These are phyloP conservation scores for Psittacus erithacus DNA, from an alignment of 2,113 vertebrate species.

Conservation along the genomic window DNA sequence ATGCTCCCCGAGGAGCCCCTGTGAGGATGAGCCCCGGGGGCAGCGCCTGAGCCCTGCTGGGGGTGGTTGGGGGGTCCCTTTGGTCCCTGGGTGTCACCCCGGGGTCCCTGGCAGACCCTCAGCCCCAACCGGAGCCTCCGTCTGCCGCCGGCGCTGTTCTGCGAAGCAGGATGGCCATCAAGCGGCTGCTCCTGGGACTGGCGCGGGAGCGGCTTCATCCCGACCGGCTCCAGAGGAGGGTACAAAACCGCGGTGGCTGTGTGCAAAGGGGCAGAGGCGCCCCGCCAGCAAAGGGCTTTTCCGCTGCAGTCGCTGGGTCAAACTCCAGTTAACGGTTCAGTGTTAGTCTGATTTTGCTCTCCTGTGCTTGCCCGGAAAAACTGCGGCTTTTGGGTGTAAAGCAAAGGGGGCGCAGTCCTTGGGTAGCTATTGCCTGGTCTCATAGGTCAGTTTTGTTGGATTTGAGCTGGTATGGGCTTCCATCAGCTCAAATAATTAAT, in stretches of 20 bases:
- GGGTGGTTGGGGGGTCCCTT: background rate
- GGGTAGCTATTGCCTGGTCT: background rate
- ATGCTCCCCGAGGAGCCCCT: background rate
- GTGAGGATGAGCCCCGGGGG: background rate
- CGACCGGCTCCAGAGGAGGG: background rate
- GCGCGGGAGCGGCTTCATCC: background rate
- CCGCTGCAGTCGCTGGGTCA: fast-evolving
- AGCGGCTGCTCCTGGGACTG: background rate
- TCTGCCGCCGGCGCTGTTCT: fast-evolving
- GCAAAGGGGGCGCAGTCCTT: background rate
- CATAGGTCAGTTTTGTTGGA: background rate
- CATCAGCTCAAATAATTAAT: background rate
- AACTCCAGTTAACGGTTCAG: background rate
- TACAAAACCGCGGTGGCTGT: background rate
- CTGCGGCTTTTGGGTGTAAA: background rate
- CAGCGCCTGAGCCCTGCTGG: background rate
- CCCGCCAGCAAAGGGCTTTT: background rate
- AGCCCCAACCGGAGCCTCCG: background rate
- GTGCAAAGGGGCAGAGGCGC: background rate
- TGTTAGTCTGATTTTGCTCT: background rate
- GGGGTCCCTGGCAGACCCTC: background rate
- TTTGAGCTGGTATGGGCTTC: background rate
- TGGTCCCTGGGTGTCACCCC: background rate
- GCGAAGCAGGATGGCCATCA: conserved; percentile 19
- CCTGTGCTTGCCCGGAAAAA: background rate